Base-by-base conservation (phyloP, 2,888 invertebrate species). In the Azorinus chamasolen region DNA sequence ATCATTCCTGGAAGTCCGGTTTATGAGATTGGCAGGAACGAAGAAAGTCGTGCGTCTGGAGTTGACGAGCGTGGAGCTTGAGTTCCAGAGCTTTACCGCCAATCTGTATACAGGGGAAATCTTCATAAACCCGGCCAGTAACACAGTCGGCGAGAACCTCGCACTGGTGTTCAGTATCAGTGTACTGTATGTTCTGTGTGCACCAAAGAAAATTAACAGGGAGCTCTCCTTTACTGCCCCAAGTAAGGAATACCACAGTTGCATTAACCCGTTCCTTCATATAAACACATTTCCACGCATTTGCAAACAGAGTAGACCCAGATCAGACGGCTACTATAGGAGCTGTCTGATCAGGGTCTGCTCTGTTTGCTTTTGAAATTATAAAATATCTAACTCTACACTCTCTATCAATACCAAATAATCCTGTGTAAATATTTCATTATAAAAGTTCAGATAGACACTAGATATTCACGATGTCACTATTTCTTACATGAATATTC, bases 81-180 rank as follows among this genome's bases (percentile, higher is more conserved):
- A 75, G 46, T 79, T 79, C 57, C 79, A 76, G 43, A 76, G 76
- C 58, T 76, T 80, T 48, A 76, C 69, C 45, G 73, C 69, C 12
- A 70, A 73, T 50, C 62, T 80, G 2, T 57, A 66, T 37, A 41
- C 69, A 2, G 80, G 80, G 12, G 43, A 45, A 12, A 20, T 76
- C 2, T 41, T 53, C 24, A 57, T 80, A 41, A 73, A 76, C 55
- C 76, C 80, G 0, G 66, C 57, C 24, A 58, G 46, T 20, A 80
- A 80, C 54, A 70, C 70, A 0, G 62, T 80, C 10, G 73, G 63
- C 0, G 76, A 76, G 62, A 80, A 80, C 48, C 53, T 80, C 6
- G 76, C 76, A 4, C 46, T 55, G 3, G 32, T 69, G 2, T 76
- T 71, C 69, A 70, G 73, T 45, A 73, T 79, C 2, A 45, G 64